Percentiles rank a stretch among this genome's conserved stretches.
Conservation (phyloP, 1,140 invertebrate genomes). For the Antheraea pernyi region DNA sequence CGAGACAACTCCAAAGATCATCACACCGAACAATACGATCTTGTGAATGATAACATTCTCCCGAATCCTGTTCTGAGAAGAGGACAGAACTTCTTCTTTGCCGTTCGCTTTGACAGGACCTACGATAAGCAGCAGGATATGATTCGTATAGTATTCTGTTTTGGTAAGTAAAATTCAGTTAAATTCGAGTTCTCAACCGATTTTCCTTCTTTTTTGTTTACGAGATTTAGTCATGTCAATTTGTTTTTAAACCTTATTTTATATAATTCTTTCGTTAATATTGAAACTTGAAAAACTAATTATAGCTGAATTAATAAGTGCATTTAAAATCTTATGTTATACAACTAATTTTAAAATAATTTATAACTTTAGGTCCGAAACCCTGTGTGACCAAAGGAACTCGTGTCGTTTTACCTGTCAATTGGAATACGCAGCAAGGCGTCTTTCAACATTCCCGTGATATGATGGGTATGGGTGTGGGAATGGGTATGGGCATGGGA, state of each 20-base stretch:
- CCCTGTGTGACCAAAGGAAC: constrained; percentile 84
- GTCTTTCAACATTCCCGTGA: constrained; percentile 71
- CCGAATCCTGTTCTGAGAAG: constrained; percentile 81
- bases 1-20: constrained; percentile 83
- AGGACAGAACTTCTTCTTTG: constrained; percentile 83
- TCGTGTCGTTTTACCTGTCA: constrained; percentile 80
- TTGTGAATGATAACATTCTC: constrained; percentile 76
- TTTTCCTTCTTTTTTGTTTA: too few relatives aligned
- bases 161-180: constrained; percentile 52
- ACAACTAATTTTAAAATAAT: too few relatives aligned
- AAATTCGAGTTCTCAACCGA: background rate
- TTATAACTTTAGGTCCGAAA: constrained; percentile 77
- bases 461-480: constrained; percentile 59
- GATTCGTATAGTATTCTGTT: constrained; percentile 73
- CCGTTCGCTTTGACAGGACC: constrained; percentile 79
- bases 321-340: too few relatives aligned
- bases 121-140: constrained; percentile 77
- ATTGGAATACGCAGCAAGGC: constrained; percentile 69
- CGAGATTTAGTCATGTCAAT: too few relatives aligned
- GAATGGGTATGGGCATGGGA: constrained; percentile 55
- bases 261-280: too few relatives aligned
- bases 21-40: constrained; percentile 84
- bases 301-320: too few relatives aligned
- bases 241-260: too few relatives aligned
- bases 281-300: too few relatives aligned